Conservation (phyloP, 2,888 invertebrate species). For the Rhingia campestris region DNA sequence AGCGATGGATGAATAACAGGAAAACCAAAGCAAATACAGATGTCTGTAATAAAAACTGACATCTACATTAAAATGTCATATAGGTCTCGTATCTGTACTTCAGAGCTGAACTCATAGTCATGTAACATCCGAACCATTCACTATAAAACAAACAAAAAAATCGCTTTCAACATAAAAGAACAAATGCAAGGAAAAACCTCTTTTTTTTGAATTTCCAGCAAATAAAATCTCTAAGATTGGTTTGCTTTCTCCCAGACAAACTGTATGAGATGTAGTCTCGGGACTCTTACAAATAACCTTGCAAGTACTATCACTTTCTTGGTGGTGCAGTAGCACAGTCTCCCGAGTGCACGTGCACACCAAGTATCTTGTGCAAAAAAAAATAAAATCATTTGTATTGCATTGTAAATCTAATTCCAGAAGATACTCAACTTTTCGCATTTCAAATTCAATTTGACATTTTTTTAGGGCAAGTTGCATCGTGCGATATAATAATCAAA, state of each 20-base stretch:
- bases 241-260: constrained; percentile 15
- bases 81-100: background rate
- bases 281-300: background rate
- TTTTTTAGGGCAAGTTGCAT: background rate
- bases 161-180: background rate
- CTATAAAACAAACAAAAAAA: background rate
- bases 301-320: background rate
- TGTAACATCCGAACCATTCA: constrained; percentile 1
- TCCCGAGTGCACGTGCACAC: background rate
- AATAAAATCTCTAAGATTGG: constrained; percentile 33
- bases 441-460: constrained; percentile 21
- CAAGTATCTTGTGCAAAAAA: background rate
- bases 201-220: constrained; percentile 3
- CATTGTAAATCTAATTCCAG: constrained; percentile 25
- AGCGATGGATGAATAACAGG: too few species aligned
- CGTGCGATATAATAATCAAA: too few species aligned
- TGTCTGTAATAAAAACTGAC: too few species aligned
- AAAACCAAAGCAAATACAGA: too few species aligned
- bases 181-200: background rate
- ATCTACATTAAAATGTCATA: too few species aligned
- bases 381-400: background rate
- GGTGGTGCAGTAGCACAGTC: background rate
- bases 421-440: constrained; percentile 6
- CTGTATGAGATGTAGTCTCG: background rate
- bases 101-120: background rate